phyloP scores from a whole-genome alignment of 2,797 vertebrate genomes.

The Centropyge bicolor region DNA sequence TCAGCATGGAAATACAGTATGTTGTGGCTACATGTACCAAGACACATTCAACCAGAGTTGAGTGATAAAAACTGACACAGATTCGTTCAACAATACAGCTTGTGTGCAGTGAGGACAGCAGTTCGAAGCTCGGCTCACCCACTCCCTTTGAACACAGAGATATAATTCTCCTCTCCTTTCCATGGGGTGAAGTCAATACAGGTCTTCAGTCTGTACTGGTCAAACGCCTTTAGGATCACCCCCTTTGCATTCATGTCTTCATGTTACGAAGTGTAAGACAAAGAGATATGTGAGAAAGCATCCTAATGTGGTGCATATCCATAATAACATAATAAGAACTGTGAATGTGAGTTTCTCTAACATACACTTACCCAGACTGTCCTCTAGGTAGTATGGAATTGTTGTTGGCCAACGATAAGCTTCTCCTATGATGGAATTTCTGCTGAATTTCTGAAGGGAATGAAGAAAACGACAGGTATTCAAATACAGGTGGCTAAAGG shows the following conservation, averaged over 20 bases:
- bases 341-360: neutral
- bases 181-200: slow-evolving; percentile 95
- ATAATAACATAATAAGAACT: rapidly evolving
- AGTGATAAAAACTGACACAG: neutral
- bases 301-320: neutral
- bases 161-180: slow-evolving; percentile 91
- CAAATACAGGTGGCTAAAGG: no score
- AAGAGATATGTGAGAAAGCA: neutral
- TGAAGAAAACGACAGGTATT: neutral
- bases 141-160: slow-evolving; percentile 89
- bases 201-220: slow-evolving; percentile 92
- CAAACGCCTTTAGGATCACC: slow-evolving; percentile 91
- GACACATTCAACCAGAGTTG: neutral
- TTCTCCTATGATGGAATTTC: slow-evolving; percentile 88
- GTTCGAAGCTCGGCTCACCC: slow-evolving; percentile 83
- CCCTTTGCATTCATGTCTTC: slow-evolving; percentile 94
- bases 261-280: neutral
- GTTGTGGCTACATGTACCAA: neutral
- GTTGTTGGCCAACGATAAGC: slow-evolving; percentile 89
- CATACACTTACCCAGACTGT: slow-evolving; percentile 86
- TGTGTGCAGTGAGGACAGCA: no score
- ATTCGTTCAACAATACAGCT: neutral
- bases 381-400: slow-evolving; percentile 91
- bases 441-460: slow-evolving; percentile 66
- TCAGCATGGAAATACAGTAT: neutral